Conservation (phyloP, 2,797 vertebrate species). For the Aeoliscus strigatus region DNA sequence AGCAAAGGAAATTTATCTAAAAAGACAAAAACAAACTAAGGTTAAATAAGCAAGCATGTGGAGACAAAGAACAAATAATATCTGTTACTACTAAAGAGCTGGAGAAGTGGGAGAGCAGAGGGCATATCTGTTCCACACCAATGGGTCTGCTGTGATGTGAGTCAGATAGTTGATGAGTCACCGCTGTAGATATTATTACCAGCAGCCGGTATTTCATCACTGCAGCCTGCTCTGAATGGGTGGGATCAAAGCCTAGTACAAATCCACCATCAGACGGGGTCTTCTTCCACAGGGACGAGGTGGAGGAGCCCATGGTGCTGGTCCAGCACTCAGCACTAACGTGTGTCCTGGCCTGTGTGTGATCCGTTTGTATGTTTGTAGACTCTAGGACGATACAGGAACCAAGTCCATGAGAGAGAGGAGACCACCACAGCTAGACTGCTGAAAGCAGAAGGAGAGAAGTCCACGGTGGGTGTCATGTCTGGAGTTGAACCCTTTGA, state of each 20-base stretch:
- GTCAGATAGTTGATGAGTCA: constrained; percentile 73
- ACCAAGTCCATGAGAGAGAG: constrained; percentile 69
- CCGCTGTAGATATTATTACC: constrained; percentile 66
- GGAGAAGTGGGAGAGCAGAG: constrained; percentile 49
- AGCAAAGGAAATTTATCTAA: constrained; percentile 58
- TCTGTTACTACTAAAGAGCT: constrained; percentile 61
- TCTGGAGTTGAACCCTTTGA: too few relatives aligned
- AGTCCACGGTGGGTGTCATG: constrained; percentile 77
- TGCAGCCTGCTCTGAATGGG: constrained; percentile 41
- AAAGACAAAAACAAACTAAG: too few relatives aligned
- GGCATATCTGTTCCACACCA: constrained; percentile 57
- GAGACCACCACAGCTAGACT: constrained; percentile 73
- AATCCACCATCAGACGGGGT: constrained; percentile 33
- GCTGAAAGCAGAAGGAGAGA: constrained; percentile 79
- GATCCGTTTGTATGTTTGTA: constrained; percentile 45
- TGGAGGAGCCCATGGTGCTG: constrained; percentile 29
- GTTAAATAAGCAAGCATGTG: constrained; percentile 67
- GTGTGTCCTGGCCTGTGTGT: neutral
- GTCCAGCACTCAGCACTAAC: constrained; percentile 7
- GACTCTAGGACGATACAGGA: constrained; percentile 77
- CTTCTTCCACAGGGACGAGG: constrained; percentile 31
- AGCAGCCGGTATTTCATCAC: constrained; percentile 67
- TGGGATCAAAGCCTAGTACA: constrained; percentile 49
- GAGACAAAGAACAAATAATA: constrained; percentile 68
- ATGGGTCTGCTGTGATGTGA: constrained; percentile 64